Base-by-base conservation (phyloP, 2,113 vertebrate species). In the Riparia riparia region DNA sequence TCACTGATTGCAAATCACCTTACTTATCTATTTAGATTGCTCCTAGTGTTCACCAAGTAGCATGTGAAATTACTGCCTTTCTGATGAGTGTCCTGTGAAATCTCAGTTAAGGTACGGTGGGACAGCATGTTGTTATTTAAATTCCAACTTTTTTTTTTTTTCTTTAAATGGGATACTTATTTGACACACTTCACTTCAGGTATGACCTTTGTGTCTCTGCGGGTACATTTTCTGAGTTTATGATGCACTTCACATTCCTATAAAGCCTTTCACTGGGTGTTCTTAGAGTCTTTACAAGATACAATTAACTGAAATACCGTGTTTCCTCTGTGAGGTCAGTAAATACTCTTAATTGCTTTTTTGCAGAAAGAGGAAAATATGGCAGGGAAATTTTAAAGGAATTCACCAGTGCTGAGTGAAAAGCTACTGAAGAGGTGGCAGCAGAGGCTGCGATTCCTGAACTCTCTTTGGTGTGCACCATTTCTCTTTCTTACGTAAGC, bases 151-250 rank as follows among this genome's bases (percentile, higher is more conserved):
- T 42, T 49, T 74, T 42, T 49, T 74, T 47, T 41, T 91, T 90
- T 47, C 19, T 84, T 51, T 71, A 37, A 86, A 45, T 0, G 0
- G 21, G 17, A 14, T 83, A 45, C 34, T 73, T 80, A 24, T 45
- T 88, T 86, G 71, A 41, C 64, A 61, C 58, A 19, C 50, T 87
- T 86, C 50, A 44, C 63, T 89, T 84, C 44, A 49, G 76, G 34
- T 73, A 31, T 0, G 56, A 81, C 86, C 56, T 81, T 51, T 81
- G 29, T 71, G 70, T 65, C 61, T 93, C 79, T 71, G 34, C 49
- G 10, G 29, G 84, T n/a, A 72, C n/a, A 29, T 90, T 95, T 90
- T 92, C 71, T 84, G 56, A 32, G 45, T 95, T 95, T 93, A 66
- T 81, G 78, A 50, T 0, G 0, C 56, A 44, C 72, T 93, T 89